A percentile compares a stretch with the other conserved stretches of the same genome.
Evolutionary conservation across 2,888 invertebrate species (phyloP).

Genomic region (Agrenia bidenticulata): DNA sequence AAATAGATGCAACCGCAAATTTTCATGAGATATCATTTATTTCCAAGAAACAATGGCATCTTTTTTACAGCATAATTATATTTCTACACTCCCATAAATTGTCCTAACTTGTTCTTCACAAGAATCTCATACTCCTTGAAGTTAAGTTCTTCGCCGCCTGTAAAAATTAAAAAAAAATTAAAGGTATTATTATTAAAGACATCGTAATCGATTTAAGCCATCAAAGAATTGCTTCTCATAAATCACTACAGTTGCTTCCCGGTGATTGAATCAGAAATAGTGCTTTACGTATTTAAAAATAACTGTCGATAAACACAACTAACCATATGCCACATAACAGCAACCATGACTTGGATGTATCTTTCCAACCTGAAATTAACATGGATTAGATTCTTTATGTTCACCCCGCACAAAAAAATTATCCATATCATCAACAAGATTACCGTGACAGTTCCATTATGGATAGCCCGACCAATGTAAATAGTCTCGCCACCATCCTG

Average conservation of each 20-base stretch:
- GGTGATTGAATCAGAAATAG: no score
- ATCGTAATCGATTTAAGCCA: no score
- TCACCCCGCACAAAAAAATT: no score
- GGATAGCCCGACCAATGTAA: constrained; percentile 43
- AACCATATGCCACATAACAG: constrained; percentile 43
- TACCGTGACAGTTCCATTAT: constrained; percentile 37
- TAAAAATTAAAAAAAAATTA: neutral
- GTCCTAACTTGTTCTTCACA: constrained; percentile 36
- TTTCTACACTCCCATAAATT: constrained; percentile 28
- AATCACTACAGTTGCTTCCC: no score
- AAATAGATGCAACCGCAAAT: no score
- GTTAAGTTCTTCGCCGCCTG: constrained; percentile 39
- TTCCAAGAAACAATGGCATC: neutral
- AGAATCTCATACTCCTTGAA: constrained; percentile 42
- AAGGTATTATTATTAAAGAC: neutral
- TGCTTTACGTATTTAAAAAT: no score
- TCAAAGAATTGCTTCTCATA: no score
- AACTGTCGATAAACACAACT: neutral
- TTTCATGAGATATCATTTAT: no score
- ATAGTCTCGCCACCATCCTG: constrained; percentile 33
- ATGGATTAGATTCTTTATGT: no score
- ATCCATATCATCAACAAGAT: no score
- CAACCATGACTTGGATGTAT: constrained; percentile 40
- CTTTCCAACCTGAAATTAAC: constrained; percentile 32
- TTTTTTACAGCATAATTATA: neutral